Conservation (phyloP, 2,888 invertebrate genomes). For the Parnassius smintheus region DNA sequence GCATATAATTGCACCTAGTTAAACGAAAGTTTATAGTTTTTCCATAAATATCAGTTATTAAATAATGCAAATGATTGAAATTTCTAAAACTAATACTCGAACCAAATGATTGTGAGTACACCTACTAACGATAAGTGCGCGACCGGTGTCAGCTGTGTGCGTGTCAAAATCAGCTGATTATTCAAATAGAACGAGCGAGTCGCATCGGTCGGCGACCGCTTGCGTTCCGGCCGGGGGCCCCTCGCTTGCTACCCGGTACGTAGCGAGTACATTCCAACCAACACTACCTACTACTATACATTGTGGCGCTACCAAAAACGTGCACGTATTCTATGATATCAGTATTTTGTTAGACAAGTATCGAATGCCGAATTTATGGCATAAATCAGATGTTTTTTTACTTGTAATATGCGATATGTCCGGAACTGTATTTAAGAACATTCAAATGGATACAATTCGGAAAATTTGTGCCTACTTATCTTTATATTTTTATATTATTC, state of each 20-base stretch:
- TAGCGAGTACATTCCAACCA: slow-evolving; percentile 33
- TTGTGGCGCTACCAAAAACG: slow-evolving; percentile 23
- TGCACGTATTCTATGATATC: slow-evolving; percentile 19
- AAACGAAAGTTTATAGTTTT: background rate
- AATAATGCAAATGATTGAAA: slow-evolving; percentile 23
- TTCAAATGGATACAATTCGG: background rate
- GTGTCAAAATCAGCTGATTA: slow-evolving; percentile 82
- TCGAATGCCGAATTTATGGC: background rate
- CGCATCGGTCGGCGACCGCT: slow-evolving; percentile 68
- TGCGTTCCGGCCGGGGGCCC: slow-evolving; percentile 41
- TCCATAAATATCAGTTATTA: slow-evolving; percentile 8
- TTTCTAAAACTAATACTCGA: slow-evolving; percentile 8
- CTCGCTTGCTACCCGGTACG: slow-evolving; percentile 39
- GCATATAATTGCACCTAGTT: slow-evolving; percentile 1
- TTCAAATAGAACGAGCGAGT: slow-evolving; percentile 77
- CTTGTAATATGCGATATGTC: slow-evolving; percentile 4
- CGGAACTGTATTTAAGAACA: background rate
- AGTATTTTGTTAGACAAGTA: background rate
- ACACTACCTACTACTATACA: slow-evolving; percentile 22
- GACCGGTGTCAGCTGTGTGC: slow-evolving; percentile 75
- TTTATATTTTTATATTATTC: slow-evolving; percentile 35
- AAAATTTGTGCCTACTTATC: background rate
- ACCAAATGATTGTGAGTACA: slow-evolving; percentile 43
- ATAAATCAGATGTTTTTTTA: slow-evolving; percentile 6
- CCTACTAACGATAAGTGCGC: slow-evolving; percentile 65